A percentile compares a stretch with the other conserved stretches of the same genome.
phyloP scores from a whole-genome alignment of 2,113 vertebrate genomes.

The Geococcyx californianus region DNA sequence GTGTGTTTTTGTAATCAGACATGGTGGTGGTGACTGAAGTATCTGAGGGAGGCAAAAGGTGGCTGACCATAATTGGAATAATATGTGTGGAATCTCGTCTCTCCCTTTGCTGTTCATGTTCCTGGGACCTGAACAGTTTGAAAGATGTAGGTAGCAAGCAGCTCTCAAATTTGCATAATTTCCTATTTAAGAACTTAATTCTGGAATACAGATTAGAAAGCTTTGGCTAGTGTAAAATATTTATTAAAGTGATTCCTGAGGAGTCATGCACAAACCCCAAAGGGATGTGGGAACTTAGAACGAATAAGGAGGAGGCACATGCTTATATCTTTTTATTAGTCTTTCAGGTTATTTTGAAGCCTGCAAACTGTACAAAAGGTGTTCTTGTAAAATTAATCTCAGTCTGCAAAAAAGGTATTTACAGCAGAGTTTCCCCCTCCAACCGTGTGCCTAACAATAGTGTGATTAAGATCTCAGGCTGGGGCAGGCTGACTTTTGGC shows the following conservation, averaged over 20 bases:
- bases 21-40: not conserved
- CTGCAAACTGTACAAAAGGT: not conserved
- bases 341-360: not conserved
- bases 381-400: constrained; percentile 7
- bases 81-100: not conserved
- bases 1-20: not conserved
- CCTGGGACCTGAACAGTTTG: not conserved
- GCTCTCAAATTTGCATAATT: not conserved
- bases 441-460: not conserved
- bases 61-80: constrained; percentile 13
- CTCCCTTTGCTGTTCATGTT: not conserved
- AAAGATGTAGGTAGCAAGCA: not conserved
- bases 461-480: constrained; percentile 36
- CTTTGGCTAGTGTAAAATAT: not conserved
- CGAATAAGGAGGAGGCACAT: not conserved
- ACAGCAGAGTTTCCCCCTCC: constrained; percentile 23
- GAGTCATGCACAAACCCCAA: not conserved
- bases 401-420: constrained; percentile 42
- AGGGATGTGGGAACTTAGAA: not conserved
- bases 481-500: constrained; percentile 52
- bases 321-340: not conserved
- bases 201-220: not conserved
- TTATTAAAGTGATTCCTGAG: not conserved
- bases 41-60: not conserved
- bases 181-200: not conserved